Percentiles rank a stretch among this genome's conserved stretches.
phyloP scores from a whole-genome alignment of 2,113 vertebrate genomes.

The Poicephalus meyeri region DNA sequence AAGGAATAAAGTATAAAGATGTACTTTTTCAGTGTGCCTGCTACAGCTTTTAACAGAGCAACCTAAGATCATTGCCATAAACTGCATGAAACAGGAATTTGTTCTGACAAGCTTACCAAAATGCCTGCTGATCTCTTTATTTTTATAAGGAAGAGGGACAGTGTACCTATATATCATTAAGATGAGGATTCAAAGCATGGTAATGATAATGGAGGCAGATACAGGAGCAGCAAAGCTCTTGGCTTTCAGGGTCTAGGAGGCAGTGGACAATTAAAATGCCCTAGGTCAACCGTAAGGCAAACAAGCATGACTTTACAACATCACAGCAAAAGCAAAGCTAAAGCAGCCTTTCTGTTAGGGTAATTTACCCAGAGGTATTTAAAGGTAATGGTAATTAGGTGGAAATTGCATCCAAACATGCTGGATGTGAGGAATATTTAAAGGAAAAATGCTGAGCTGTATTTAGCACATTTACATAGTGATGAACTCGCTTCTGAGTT shows the following conservation, averaged over 20 bases:
- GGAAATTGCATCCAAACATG: background rate
- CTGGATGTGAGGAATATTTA: background rate
- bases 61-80: background rate
- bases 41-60: background rate
- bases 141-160: background rate
- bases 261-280: background rate
- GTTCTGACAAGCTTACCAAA: background rate
- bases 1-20: background rate
- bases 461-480: background rate
- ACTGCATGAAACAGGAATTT: background rate
- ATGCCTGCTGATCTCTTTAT: background rate
- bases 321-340: background rate
- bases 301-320: background rate
- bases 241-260: background rate
- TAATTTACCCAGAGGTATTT: background rate
- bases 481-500: background rate
- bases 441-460: background rate
- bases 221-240: background rate
- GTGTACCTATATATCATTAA: background rate
- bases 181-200: accelerated
- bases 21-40: background rate
- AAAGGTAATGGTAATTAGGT: background rate
- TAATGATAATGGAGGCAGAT: background rate
- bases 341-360: background rate
- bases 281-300: background rate